Conservation (phyloP, 2,888 invertebrate species). For the Dascillus cervinus region DNA sequence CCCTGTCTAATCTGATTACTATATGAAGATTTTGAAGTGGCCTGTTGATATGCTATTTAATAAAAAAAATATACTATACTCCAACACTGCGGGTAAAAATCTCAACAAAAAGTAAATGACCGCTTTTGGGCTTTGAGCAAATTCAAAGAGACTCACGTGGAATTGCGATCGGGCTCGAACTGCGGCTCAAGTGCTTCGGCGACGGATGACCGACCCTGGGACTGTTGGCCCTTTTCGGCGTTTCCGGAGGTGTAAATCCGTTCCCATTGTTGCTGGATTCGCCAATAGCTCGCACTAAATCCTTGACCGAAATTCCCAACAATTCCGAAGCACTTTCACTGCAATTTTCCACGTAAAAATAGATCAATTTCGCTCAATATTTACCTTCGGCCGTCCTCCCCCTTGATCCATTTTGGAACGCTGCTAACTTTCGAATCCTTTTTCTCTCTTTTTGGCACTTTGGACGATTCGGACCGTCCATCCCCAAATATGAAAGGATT, state of each 20-base stretch:
- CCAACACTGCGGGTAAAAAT: no score
- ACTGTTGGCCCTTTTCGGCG: constrained; percentile 51
- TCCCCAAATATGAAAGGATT: constrained; percentile 45
- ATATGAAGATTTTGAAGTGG: no score
- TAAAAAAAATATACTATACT: no score
- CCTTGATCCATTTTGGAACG: constrained; percentile 51
- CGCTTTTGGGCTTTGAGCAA: constrained; percentile 1
- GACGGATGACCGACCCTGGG: constrained; percentile 43
- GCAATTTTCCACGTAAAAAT: no score
- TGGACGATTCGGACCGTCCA: constrained; percentile 31
- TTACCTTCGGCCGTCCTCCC: constrained; percentile 42
- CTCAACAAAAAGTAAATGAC: no score
- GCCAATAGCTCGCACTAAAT: constrained; percentile 65
- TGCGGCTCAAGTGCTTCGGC: constrained; percentile 46
- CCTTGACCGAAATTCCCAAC: constrained; percentile 61
- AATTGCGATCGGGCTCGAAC: constrained; percentile 54
- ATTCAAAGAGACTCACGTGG: constrained; percentile 41
- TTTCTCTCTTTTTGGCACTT: constrained; percentile 36
- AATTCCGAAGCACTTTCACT: constrained; percentile 49
- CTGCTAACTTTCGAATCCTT: constrained; percentile 44
- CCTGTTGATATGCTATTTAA: no score
- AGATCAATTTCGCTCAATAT: no score
- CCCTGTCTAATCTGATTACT: no score
- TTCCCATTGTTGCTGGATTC: constrained; percentile 74
- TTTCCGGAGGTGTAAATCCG: constrained; percentile 62